Evolutionary conservation across 2,113 vertebrate species (phyloP).

Genomic region (Dasyurus viverrinus): DNA sequence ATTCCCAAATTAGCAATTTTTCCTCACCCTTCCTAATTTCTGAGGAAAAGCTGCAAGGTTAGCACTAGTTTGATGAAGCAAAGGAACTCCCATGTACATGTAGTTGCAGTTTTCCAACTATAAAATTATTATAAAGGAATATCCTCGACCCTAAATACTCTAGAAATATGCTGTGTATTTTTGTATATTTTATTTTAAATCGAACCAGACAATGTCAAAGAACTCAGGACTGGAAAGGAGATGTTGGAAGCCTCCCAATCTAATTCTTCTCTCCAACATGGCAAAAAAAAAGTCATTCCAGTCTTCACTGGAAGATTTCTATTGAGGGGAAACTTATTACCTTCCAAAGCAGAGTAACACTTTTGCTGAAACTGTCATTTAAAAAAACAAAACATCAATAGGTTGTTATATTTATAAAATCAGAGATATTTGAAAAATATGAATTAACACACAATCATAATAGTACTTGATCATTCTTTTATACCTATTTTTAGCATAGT

Average conservation of each 20-base stretch:
- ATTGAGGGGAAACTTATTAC: background rate
- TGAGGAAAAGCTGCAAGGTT: background rate
- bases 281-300: background rate
- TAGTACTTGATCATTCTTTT: slow-evolving; percentile 22
- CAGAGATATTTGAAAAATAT: slow-evolving; percentile 27
- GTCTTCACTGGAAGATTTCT: background rate
- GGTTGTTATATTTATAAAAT: background rate
- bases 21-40: background rate
- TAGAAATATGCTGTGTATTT: background rate
- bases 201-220: background rate
- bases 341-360: background rate
- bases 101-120: background rate
- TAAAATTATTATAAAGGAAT: slow-evolving; percentile 27
- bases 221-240: background rate
- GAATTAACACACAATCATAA: slow-evolving; percentile 37
- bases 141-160: background rate
- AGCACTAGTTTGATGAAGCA: background rate
- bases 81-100: background rate
- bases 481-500: slow-evolving; percentile 20
- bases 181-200: background rate
- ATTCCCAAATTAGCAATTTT: background rate
- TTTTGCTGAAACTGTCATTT: background rate
- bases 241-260: background rate
- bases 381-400: background rate
- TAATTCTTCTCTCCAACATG: background rate